Conservation (phyloP, 2,113 vertebrate genomes). For the Hyaena hyaena region DNA sequence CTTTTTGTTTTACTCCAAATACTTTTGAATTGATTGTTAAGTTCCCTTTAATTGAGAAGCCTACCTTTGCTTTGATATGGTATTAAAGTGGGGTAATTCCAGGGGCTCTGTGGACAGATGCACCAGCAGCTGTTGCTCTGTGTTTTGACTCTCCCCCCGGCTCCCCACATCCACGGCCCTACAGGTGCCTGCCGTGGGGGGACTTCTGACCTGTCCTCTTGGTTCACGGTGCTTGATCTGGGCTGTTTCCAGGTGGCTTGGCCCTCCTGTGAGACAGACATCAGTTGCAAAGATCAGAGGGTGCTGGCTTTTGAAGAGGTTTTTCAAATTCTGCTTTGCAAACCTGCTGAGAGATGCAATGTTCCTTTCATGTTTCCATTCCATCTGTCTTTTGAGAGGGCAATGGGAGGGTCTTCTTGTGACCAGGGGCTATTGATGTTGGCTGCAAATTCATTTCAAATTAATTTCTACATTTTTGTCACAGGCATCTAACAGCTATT, state of each 20-base stretch:
- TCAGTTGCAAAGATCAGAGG: slow-evolving; percentile 74
- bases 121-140: neutral
- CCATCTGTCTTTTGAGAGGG: slow-evolving; percentile 59
- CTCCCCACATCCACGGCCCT: neutral
- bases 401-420: neutral
- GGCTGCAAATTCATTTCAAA: slow-evolving; percentile 69
- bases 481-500: neutral
- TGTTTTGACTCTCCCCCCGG: neutral
- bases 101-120: neutral
- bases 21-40: slow-evolving; percentile 38
- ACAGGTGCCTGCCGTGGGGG: neutral
- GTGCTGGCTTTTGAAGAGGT: slow-evolving; percentile 71
- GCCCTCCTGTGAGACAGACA: slow-evolving; percentile 68
- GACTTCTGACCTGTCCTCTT: slow-evolving; percentile 41
- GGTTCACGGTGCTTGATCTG: neutral
- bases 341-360: slow-evolving; percentile 33
- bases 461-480: slow-evolving; percentile 65
- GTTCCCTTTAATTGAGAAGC: neutral
- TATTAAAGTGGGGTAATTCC: neutral
- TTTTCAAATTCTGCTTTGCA: slow-evolving; percentile 56
- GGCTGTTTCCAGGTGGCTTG: slow-evolving; percentile 49
- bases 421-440: slow-evolving; percentile 26
- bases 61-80: neutral
- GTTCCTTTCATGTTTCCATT: slow-evolving; percentile 66
- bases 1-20: slow-evolving; percentile 16